These are phyloP conservation scores for Timema podura DNA, from an alignment of 2,888 invertebrate species.

Conservation along the genomic window DNA sequence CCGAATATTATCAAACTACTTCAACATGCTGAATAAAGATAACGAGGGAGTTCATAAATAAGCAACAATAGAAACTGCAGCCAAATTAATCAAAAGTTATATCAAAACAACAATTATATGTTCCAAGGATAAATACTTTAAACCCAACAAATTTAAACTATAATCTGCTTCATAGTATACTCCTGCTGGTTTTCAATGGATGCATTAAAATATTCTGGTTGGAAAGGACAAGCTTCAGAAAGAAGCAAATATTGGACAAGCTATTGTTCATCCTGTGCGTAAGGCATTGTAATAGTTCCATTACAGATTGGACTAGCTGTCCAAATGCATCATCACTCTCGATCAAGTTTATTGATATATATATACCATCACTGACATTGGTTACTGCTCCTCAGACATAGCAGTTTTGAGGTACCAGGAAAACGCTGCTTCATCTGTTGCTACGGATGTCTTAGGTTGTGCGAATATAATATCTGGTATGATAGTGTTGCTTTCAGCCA, in stretches of 20 bases:
- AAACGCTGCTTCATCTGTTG: background rate
- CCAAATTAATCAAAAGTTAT: background rate
- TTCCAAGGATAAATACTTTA: background rate
- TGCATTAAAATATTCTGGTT: background rate
- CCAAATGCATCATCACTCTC: background rate
- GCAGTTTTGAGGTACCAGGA: background rate
- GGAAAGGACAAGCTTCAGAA: constrained; percentile 7
- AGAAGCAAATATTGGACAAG: background rate
- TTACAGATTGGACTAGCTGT: constrained; percentile 1
- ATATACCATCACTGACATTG: background rate
- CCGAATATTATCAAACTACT: background rate
- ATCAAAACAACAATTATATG: background rate
- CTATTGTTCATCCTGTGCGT: background rate
- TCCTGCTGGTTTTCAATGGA: background rate
- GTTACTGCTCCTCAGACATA: constrained; percentile 4
- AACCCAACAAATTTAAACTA: background rate
- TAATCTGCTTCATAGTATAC: background rate
- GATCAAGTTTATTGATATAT: constrained; percentile 8
- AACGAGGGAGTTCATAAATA: background rate
- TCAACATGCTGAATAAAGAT: background rate
- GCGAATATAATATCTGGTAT: background rate
- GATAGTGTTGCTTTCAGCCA: background rate
- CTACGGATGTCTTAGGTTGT: background rate
- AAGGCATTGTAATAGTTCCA: background rate
- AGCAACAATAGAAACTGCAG: background rate